Conservation (phyloP, 2,113 vertebrate genomes). For the Spheniscus mendiculus region DNA sequence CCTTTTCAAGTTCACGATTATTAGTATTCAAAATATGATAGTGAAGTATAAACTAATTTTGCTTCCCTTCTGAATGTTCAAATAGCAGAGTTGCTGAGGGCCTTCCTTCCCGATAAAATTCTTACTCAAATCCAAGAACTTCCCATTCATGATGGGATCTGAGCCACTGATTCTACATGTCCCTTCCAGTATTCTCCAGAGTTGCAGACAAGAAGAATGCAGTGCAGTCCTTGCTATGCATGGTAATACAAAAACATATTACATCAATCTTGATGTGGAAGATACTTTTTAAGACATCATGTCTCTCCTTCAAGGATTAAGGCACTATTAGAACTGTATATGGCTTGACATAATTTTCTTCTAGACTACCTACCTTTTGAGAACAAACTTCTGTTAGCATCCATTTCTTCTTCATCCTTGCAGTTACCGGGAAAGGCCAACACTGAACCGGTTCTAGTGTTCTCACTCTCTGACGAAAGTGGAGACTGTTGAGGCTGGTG, state of each 20-base stretch:
- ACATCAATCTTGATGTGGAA: not conserved
- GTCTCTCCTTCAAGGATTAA: not conserved
- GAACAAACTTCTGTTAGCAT: not conserved
- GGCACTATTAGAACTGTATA: not conserved
- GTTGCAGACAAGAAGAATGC: not conserved
- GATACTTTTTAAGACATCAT: not conserved
- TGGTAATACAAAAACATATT: not conserved
- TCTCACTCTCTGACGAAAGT: not conserved
- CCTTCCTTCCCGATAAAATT: not conserved
- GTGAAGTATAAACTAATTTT: not conserved
- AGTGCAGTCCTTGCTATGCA: not conserved
- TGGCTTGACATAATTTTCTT: not conserved
- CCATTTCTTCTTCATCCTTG: not conserved
- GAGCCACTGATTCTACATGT: not conserved
- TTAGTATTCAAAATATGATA: not conserved
- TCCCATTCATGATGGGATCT: not conserved
- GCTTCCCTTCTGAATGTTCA: not conserved
- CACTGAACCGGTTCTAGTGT: not conserved
- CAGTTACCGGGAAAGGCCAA: slow-evolving; percentile 14
- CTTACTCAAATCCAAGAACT: not conserved
- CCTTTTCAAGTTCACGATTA: not conserved
- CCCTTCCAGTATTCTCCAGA: not conserved
- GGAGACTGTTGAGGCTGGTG: not conserved
- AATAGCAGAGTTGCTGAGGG: not conserved
- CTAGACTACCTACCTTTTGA: not conserved